These are phyloP conservation scores for Mycteria americana DNA, from an alignment of 2,797 vertebrate species.

Conservation along the genomic window DNA sequence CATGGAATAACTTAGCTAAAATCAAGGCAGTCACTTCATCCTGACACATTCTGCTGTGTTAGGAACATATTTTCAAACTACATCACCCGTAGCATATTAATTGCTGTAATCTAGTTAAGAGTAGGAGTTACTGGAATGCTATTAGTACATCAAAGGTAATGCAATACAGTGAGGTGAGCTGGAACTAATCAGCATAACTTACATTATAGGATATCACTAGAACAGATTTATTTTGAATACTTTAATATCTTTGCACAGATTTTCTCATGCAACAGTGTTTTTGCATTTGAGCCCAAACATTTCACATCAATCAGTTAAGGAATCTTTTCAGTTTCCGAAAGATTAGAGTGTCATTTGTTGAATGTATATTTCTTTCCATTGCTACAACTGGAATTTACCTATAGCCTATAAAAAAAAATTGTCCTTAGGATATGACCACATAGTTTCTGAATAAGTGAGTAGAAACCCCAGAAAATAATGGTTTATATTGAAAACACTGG, in stretches of 20 bases:
- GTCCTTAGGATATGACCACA: not conserved
- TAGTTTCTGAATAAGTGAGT: not conserved
- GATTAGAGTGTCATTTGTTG: not conserved
- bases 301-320: not conserved
- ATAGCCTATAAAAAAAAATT: not conserved
- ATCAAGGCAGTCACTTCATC: not conserved
- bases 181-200: not conserved
- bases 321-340: not conserved
- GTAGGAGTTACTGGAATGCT: not conserved
- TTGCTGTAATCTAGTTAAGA: not conserved
- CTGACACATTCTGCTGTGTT: not conserved
- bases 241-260: not conserved
- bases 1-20: not conserved
- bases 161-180: not conserved
- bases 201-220: not conserved
- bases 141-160: not conserved
- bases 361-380: not conserved
- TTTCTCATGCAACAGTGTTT: not conserved
- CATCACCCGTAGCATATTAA: not conserved
- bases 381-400: not conserved
- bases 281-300: not conserved
- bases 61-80: not conserved
- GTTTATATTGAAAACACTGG: not conserved
- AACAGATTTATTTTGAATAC: not conserved
- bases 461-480: conserved; percentile 1